Percentiles rank a stretch among this genome's conserved stretches.
Evolutionary conservation across 2,113 vertebrate genomes (phyloP).

Genomic region (Perccottus glenii): DNA sequence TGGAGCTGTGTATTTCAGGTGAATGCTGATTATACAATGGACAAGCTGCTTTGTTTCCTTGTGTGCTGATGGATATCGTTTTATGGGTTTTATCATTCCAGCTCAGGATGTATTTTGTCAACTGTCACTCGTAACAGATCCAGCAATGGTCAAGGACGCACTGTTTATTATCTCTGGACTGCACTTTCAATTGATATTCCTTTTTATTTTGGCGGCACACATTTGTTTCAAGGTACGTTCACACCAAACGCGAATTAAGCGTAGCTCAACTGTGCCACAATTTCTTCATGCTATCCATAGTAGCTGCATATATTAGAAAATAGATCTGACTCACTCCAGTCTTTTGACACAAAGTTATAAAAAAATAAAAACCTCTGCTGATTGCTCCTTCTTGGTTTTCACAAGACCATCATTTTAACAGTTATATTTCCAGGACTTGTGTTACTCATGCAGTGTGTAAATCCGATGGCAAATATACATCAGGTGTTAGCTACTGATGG

Average conservation of each 20-base stretch:
- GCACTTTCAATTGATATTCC: constrained; percentile 14
- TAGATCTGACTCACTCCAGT: constrained; percentile 28
- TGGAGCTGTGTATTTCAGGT: constrained; percentile 50
- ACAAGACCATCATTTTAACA: not conserved
- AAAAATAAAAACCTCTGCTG: constrained; percentile 7
- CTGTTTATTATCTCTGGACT: constrained; percentile 6
- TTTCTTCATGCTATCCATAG: constrained; percentile 33
- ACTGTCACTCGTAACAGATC: constrained; percentile 37
- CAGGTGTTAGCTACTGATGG: not conserved
- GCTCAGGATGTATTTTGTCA: constrained; percentile 48
- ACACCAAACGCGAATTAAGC: too few relatives aligned
- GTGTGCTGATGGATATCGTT: constrained; percentile 46
- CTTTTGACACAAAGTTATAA: constrained; percentile 9
- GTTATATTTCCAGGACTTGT: not conserved
- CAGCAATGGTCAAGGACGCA: constrained; percentile 26
- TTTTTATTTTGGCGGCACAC: constrained; percentile 11
- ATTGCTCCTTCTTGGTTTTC: constrained; percentile 19
- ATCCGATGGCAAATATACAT: not conserved
- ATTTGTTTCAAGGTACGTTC: not conserved
- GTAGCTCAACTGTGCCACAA: constrained; percentile 8
- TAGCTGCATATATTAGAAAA: constrained; percentile 23
- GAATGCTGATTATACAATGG: constrained; percentile 38
- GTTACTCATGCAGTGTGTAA: not conserved
- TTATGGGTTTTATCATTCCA: constrained; percentile 44
- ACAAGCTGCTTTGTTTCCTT: constrained; percentile 38